Conservation (phyloP, 2,888 invertebrate species). For the Sepiola atlantica region DNA sequence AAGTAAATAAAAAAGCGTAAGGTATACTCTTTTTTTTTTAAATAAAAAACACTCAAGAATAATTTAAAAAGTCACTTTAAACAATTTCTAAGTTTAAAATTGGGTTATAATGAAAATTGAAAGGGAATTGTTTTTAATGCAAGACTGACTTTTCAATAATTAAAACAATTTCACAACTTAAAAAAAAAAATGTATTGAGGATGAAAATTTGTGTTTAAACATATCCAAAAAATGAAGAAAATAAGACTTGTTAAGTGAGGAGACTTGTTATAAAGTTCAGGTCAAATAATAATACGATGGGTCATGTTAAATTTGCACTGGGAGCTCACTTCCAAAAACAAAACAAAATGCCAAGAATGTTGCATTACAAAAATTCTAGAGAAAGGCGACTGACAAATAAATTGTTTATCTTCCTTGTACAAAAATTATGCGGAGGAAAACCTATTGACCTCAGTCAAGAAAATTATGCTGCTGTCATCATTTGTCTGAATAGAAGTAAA, state of each 20-base stretch:
- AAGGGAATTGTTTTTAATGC: not conserved
- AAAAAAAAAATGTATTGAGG: not conserved
- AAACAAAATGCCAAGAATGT: conserved; percentile 21
- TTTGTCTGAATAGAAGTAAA: too few species aligned
- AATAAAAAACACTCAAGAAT: not conserved
- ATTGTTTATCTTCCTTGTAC: not conserved
- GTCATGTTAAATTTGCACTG: not conserved
- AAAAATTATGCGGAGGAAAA: not conserved
- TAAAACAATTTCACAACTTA: not conserved
- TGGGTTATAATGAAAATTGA: not conserved
- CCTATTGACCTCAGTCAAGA: not conserved
- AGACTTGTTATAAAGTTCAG: not conserved
- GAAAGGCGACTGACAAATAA: not conserved
- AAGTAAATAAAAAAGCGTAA: not conserved
- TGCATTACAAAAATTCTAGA: not conserved
- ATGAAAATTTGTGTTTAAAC: not conserved
- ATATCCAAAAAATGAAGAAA: not conserved
- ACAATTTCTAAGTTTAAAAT: not conserved
- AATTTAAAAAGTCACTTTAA: not conserved
- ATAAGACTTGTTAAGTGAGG: not conserved
- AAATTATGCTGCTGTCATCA: too few species aligned
- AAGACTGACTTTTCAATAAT: not conserved
- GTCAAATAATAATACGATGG: not conserved
- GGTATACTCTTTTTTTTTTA: too few species aligned
- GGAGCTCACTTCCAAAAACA: not conserved